Base-by-base conservation (phyloP, 2,888 invertebrate species). In the Sisyra nigra region DNA sequence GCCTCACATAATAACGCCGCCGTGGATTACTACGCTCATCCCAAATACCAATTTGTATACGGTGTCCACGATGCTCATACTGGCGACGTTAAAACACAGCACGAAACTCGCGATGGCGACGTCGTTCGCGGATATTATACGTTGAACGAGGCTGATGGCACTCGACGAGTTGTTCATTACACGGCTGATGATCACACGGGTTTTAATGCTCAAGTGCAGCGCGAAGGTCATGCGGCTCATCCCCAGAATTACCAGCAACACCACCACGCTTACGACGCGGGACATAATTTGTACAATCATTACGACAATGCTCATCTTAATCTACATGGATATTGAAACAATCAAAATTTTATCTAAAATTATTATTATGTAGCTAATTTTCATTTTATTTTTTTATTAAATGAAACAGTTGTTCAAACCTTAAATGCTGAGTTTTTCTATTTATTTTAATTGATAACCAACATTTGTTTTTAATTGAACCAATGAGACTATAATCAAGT, bases 81-180 rank as follows among this genome's bases (percentile, higher is more conserved):
- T 45, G 69, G 69, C 3, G 70, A 71, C 52, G 60, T 61, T 46
- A 70, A 70, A 51, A 59, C 57, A 50, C 70, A 70, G 49, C 64
- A 66, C 48, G 69, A 70, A 56, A 45, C 58, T 2, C 66, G 69
- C 45, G 61, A 63, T 50, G 69, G 67, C 42, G 67, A 70, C 53
- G 59, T 56, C 44, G 70, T 70, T 15, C 63, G 66, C 45, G 70
- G 70, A 5, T 57, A 60, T 48, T 34, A 34, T 11, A 34, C 14
- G 8, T 13, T 34, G 13, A 15, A 14, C 15, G 34, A 34, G 11
- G 14, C 34, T 34, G 34, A 11, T 34, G 34, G 34, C 7, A 7
- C 8, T 11, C 34, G 34, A 14, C 34, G 34, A 4, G 34, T 34
- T 3, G 34, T 34, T 15, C 34, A 34, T 34, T 34, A 34, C 11